phyloP scores from a whole-genome alignment of 2,888 invertebrate genomes.

The Atethmia centrago region DNA sequence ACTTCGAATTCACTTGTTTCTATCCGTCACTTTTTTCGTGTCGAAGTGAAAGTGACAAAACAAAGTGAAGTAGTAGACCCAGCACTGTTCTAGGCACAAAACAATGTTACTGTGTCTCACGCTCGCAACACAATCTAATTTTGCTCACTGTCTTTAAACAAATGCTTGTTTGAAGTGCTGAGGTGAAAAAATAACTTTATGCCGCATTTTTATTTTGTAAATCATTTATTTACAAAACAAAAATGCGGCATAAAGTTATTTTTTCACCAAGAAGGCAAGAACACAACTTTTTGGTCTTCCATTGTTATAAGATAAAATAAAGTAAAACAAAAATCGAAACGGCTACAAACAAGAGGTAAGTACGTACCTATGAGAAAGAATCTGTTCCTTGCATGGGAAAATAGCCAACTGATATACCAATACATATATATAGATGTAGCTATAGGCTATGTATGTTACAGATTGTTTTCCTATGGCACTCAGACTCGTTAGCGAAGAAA shows the following conservation, averaged over 20 bases:
- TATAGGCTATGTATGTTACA: conserved; percentile 7
- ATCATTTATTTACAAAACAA: no score
- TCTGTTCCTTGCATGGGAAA: conserved; percentile 27
- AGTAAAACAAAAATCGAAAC: neutral
- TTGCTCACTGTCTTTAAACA: no score
- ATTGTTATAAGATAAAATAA: conserved; percentile 9
- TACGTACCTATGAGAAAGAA: neutral
- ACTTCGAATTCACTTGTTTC: no score
- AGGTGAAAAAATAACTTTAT: conserved; percentile 39
- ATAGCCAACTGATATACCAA: conserved; percentile 20
- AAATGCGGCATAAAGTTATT: no score
- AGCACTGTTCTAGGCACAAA: no score
- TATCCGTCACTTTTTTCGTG: no score
- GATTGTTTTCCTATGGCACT: conserved; percentile 27
- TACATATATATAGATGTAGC: neutral
- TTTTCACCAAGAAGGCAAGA: neutral
- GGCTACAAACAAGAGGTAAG: neutral
- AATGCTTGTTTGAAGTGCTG: no score
- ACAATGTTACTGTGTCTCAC: no score
- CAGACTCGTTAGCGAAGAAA: conserved; percentile 20
- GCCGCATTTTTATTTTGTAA: conserved; percentile 36
- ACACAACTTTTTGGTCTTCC: neutral
- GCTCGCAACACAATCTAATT: no score
- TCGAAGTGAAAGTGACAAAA: no score
- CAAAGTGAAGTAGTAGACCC: no score